Base-by-base conservation (phyloP, 1,140 invertebrate species). In the Temnothorax longispinosus region DNA sequence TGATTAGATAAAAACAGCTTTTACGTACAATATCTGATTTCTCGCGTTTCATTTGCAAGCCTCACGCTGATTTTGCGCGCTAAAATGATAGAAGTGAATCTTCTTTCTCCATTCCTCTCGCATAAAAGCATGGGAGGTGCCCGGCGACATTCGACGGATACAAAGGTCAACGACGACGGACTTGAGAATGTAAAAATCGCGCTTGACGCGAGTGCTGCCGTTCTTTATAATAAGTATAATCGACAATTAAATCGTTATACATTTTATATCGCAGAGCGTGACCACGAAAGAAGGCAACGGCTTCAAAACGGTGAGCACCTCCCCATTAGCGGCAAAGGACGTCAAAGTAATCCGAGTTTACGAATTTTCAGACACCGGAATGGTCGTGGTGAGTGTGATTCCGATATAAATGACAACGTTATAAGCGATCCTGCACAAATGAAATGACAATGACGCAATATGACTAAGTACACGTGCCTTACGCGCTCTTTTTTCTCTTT, bases 241-340 rank as follows among this genome's bases (percentile, higher is more conserved):
- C 15, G 5, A 75, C 6, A 0, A 41, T 44, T 60, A 38, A 77
- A 60, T 44, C 3, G 4, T 82, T 35, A 72, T 10, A 62, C 3
- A 0, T 32, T 74, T 35, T 21, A 27, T 27, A 69, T 52, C 91
- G 56, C 89, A 95, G 95, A 95, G 93, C 89, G 74, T 95, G n/a
- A 93, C 94, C 7, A 93, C 91, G n/a, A 87, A 89, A 62, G 92
- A 94, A 18, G 94, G 94, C n/a, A 89, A 95, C 60, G 92, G 90
- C 77, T 92, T 94, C 72, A 93, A 87, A 41, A 93, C 93, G 13
- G 93, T 92, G 44, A 93, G 93, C 18, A 90, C 94, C 64, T 85
- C 27, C 27, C 27, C 27, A 27, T 27, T 27, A 27, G 91, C 91
- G 38, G 27, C 1, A 27, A 27, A 27, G 27, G 92, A 87, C 18